These are phyloP conservation scores for Hemicordylus capensis DNA, from an alignment of 2,113 vertebrate genomes.

Conservation along the genomic window DNA sequence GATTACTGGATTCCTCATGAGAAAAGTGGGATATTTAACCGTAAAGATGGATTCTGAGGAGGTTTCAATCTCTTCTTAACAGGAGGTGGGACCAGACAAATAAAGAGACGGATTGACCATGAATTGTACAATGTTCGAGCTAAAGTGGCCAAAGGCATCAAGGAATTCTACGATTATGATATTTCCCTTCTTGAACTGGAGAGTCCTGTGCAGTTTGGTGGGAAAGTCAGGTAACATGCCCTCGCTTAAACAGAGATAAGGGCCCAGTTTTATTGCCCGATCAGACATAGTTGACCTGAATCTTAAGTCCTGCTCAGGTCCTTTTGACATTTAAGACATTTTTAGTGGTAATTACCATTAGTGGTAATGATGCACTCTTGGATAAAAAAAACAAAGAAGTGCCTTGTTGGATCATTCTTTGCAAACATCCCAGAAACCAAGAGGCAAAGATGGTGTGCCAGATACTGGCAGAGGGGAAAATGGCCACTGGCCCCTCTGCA, in stretches of 20 bases:
- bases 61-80: neutral
- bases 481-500: no score
- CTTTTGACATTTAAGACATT: no score
- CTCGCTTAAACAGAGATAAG: neutral
- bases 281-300: no score
- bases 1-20: slow-evolving; percentile 25
- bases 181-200: slow-evolving; percentile 78
- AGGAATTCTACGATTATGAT: slow-evolving; percentile 85
- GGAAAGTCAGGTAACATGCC: slow-evolving; percentile 73
- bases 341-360: no score
- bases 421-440: no score
- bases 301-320: no score
- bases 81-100: slow-evolving; percentile 16
- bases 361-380: no score
- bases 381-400: no score
- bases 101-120: slow-evolving; percentile 65
- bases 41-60: neutral
- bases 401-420: no score
- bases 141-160: slow-evolving; percentile 73
- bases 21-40: neutral
- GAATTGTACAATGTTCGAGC: slow-evolving; percentile 63
- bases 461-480: no score
- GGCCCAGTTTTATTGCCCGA: neutral
- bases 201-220: slow-evolving; percentile 71
- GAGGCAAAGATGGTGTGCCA: no score